These are phyloP conservation scores for Isaurus tuberculatus DNA, from an alignment of 92 coral and sea anemone genomes.

Conservation along the genomic window DNA sequence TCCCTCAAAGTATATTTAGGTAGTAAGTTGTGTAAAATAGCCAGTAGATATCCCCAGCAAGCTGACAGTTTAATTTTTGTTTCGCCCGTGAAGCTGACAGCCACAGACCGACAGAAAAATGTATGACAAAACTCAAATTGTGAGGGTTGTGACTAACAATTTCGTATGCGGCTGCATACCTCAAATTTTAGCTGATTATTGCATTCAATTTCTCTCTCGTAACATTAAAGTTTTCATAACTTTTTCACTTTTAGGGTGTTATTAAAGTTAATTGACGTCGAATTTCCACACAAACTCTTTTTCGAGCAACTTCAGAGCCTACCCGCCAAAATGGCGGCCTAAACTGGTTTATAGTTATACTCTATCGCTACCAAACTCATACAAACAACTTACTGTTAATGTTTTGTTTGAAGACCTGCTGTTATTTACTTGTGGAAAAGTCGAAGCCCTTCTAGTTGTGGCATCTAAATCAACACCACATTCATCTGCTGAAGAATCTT, in stretches of 20 bases:
- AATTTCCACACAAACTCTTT: conserved; percentile 18
- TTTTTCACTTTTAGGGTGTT: conserved; percentile 22
- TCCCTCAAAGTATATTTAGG: conserved; percentile 37
- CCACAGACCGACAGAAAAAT: conserved; percentile 25
- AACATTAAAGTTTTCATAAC: conserved; percentile 5
- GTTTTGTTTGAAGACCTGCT: conserved; percentile 20
- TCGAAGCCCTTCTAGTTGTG: no score
- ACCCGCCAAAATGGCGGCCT: conserved; percentile 26
- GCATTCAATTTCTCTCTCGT: conserved; percentile 26
- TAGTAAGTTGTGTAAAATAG: conserved; percentile 19
- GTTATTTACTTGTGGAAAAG: no score
- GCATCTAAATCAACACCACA: conserved; percentile 32
- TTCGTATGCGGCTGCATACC: background rate
- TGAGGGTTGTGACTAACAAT: background rate
- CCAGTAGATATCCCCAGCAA: conserved; percentile 29
- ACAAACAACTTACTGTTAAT: conserved; percentile 22
- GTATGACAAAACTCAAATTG: conserved; percentile 24
- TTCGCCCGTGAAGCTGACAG: conserved; percentile 19
- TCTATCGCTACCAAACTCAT: conserved; percentile 15
- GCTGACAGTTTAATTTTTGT: conserved; percentile 13
- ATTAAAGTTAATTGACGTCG: background rate
- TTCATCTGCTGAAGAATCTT: conserved; percentile 11
- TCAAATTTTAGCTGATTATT: conserved; percentile 10
- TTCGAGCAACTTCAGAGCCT: conserved; percentile 30
- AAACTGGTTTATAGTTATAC: conserved; percentile 18